A percentile compares a stretch with the other conserved stretches of the same genome.
These are phyloP conservation scores for Corythoichthys haematopterus DNA, from an alignment of 2,113 vertebrate genomes.

Conservation along the genomic window DNA sequence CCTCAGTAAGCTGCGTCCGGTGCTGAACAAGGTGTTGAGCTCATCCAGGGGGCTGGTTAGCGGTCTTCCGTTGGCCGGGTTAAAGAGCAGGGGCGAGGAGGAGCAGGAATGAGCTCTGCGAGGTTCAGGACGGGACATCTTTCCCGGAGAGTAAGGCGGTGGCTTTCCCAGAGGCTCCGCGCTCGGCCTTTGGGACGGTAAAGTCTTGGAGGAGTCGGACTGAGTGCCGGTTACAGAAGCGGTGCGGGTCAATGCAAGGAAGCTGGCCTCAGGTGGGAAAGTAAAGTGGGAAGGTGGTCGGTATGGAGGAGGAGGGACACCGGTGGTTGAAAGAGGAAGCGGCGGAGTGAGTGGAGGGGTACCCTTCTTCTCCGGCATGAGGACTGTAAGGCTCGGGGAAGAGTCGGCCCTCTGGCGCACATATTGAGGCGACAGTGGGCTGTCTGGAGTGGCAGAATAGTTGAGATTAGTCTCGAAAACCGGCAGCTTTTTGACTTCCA, in stretches of 20 bases:
- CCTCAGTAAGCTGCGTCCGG: constrained; percentile 84
- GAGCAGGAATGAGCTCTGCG: constrained; percentile 77
- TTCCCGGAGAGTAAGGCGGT: constrained; percentile 78
- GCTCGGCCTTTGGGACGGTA: constrained; percentile 60
- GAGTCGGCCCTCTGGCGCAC: constrained; percentile 78
- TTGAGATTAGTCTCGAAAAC: constrained; percentile 90
- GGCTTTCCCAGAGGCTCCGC: constrained; percentile 71
- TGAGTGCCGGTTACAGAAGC: constrained; percentile 58
- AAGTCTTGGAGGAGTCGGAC: constrained; percentile 71
- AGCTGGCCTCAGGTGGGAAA: constrained; percentile 77
- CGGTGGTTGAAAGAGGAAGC: constrained; percentile 66
- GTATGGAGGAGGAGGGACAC: constrained; percentile 71
- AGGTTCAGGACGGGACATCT: constrained; percentile 76
- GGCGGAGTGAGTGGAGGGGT: constrained; percentile 85
- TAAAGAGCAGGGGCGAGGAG: constrained; percentile 78
- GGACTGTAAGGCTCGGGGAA: constrained; percentile 78
- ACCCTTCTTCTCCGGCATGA: constrained; percentile 77
- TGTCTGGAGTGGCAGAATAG: constrained; percentile 81
- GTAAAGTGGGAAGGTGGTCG: constrained; percentile 81
- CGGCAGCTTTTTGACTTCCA: constrained; percentile 92
- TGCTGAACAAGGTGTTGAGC: constrained; percentile 89
- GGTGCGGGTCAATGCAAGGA: constrained; percentile 66
- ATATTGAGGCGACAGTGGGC: constrained; percentile 84
- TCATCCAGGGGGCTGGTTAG: constrained; percentile 92
- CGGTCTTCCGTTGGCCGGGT: constrained; percentile 79